Evolutionary conservation across 2,888 invertebrate genomes (phyloP), one percentile per base, ranked within the genome.

Genomic region (Pegoplata infirma): DNA sequence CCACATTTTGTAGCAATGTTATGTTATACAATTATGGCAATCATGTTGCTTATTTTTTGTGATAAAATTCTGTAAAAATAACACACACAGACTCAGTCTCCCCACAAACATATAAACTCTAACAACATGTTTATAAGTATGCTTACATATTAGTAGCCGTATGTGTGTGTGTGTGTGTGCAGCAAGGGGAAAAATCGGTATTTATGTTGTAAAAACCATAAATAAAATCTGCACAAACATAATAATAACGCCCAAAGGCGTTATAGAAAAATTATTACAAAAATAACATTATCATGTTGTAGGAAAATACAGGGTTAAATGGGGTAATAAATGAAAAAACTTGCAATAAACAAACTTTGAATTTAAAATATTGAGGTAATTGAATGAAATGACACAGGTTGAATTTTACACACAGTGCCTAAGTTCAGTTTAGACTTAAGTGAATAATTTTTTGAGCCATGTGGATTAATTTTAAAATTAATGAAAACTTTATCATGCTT

Each of bases 201-300:
- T 36, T 36, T 36, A 36, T 36, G 36, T 6, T 36, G 10, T 12
- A 58, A 40, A 36, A 56, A 25, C 49, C 68, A 69, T 69, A 59
- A 69, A 69, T 59, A 58, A 40, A 49, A 21, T 5, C 19, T 16
- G 36, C 8, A 28, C 49, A 56, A 69, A 40, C 23, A 58, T 40
- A 69, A 67, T 21, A 64, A 66, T 58, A 40, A 58, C 58, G 51
- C 58, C 58, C 68, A 58, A 10, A 69, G 58, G 68, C 58, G 16
- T 40, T 64, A 64, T 73, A n/a, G 12, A n/a, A n/a, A 40, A 36
- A 2, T 2, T 12, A 36, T 2, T 3, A 36, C 7, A 36, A 36
- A 6, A 36, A n/a, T 1, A 40, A 40, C 36, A 40, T 40, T 40
- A 40, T 40, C 36, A 40, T 40, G 36, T 40, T n/a, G n/a, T 32